Evolutionary conservation across 2,888 invertebrate genomes (phyloP).

Genomic region (Drosophila cyrtoloma): DNA sequence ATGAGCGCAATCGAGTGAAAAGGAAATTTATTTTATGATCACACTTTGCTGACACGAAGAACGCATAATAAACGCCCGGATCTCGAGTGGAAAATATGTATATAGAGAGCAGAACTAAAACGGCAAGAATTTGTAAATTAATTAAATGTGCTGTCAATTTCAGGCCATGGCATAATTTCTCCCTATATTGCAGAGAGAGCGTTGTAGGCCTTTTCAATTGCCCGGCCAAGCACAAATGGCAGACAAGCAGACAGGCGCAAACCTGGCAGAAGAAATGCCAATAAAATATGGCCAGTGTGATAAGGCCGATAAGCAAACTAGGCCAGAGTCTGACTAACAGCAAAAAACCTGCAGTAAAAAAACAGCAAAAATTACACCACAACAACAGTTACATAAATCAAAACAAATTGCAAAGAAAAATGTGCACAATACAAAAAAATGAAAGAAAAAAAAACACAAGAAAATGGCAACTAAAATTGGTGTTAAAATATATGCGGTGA

Average conservation of each 20-base stretch:
- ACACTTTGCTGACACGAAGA: conserved; percentile 40
- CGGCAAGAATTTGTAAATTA: conserved; percentile 41
- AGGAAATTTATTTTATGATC: conserved; percentile 36
- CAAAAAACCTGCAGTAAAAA: conserved; percentile 30
- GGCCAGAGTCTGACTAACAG: conserved; percentile 31
- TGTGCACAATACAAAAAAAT: conserved; percentile 39
- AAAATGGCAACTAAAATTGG: conserved; percentile 41
- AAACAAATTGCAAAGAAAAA: conserved; percentile 65
- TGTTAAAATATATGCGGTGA: conserved; percentile 47
- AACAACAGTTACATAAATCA: conserved; percentile 66
- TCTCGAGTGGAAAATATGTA: conserved; percentile 30
- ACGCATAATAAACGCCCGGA: conserved; percentile 1
- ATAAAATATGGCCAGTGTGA: conserved; percentile 69
- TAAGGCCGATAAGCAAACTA: conserved; percentile 69
- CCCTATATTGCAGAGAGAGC: conserved; percentile 14
- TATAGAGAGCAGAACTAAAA: conserved; percentile 1
- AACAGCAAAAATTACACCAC: conserved; percentile 11
- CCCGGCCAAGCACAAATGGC: conserved; percentile 51
- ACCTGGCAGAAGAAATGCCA: conserved; percentile 35
- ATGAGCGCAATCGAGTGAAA: conserved; percentile 25
- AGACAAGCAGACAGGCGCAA: not conserved
- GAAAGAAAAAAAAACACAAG: not conserved
- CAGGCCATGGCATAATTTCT: conserved; percentile 25
- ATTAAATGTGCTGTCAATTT: conserved; percentile 57
- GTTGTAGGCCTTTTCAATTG: conserved; percentile 54